These are phyloP conservation scores for Paralinhomoeus sp. DNA, from an alignment of 2,888 invertebrate species.

Conservation along the genomic window DNA sequence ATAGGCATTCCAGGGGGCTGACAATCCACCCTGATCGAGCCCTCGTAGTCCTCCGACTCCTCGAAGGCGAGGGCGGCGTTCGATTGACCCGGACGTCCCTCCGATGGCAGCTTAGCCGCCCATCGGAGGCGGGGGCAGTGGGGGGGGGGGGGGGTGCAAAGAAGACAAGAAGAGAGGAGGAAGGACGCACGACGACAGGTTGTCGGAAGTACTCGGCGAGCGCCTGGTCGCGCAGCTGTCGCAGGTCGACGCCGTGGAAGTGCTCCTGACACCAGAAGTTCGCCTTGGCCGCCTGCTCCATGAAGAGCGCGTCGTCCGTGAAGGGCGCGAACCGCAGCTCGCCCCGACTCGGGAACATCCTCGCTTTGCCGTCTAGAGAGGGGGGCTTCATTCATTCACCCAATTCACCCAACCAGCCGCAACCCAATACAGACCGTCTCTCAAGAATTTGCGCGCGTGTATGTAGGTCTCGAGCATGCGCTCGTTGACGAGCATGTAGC, in stretches of 20 bases:
- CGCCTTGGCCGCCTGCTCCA: constrained; percentile 93
- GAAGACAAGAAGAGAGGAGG: background rate
- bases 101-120: no score
- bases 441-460: constrained; percentile 92
- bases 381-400: background rate
- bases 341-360: constrained; percentile 91
- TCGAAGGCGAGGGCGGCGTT: no score
- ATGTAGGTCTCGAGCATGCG: constrained; percentile 94
- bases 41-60: no score
- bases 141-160: no score
- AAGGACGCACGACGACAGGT: constrained; percentile 50
- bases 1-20: no score
- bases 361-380: constrained; percentile 42
- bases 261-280: constrained; percentile 97
- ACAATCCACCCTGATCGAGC: no score
- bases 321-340: constrained; percentile 93
- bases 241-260: constrained; percentile 89
- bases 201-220: constrained; percentile 92
- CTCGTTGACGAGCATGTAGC: constrained; percentile 98
- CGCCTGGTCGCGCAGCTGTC: constrained; percentile 67
- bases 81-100: no score
- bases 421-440: no score
- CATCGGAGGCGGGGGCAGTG: no score
- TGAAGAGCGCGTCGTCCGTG: constrained; percentile 82
- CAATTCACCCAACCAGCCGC: constrained; percentile 27